These are phyloP conservation scores for Keiferia lycopersicella DNA, from an alignment of 2,888 invertebrate species.

Conservation along the genomic window DNA sequence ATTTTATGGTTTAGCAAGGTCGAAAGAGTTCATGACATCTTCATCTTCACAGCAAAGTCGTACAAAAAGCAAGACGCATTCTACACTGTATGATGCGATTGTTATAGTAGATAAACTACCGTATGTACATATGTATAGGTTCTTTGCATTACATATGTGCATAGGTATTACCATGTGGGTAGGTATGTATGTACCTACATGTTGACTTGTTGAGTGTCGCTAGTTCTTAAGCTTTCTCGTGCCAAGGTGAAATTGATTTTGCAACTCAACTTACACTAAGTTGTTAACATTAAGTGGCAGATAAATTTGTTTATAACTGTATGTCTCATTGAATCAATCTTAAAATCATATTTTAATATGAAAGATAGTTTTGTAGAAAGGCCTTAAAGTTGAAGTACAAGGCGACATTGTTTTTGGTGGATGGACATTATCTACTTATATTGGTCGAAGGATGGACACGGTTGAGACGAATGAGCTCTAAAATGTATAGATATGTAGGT, in stretches of 20 bases:
- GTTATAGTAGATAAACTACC: no score
- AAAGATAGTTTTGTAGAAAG: neutral
- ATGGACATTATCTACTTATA: no score
- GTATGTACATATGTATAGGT: neutral
- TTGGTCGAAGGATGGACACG: no score
- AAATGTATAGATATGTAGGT: no score
- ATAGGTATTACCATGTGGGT: neutral
- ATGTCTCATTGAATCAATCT: slow-evolving; percentile 8
- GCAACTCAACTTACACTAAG: slow-evolving; percentile 30
- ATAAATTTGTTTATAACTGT: slow-evolving; percentile 27
- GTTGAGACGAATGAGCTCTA: no score
- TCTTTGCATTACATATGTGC: neutral
- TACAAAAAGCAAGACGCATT: no score
- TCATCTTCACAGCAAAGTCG: no score
- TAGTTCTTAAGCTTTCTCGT: slow-evolving; percentile 50
- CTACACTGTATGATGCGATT: no score
- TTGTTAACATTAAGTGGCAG: slow-evolving; percentile 29
- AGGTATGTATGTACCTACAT: neutral
- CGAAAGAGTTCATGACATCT: no score
- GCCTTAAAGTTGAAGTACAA: no score
- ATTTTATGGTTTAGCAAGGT: no score
- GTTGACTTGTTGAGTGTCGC: neutral
- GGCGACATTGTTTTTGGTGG: no score
- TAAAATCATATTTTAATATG: slow-evolving; percentile 5
- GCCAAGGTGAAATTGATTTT: slow-evolving; percentile 65